Conservation (phyloP, 2,888 invertebrate species). For the Epirrita christyi region DNA sequence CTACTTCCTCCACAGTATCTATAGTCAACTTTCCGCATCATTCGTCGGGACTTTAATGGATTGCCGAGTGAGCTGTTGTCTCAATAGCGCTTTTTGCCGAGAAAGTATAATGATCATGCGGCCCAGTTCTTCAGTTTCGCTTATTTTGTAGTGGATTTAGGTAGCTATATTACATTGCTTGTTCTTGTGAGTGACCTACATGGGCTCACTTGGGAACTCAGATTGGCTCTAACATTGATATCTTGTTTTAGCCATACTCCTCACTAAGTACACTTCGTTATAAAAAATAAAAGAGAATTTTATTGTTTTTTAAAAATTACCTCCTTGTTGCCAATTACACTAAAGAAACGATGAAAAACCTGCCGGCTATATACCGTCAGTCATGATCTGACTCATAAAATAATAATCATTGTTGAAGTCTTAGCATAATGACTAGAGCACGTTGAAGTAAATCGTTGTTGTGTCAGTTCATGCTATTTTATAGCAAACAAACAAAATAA, state of each 20-base stretch:
- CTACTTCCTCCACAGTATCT: constrained; percentile 25
- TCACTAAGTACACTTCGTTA: no score
- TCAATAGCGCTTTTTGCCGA: constrained; percentile 67
- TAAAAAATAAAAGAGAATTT: no score
- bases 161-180: not conserved
- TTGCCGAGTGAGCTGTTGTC: constrained; percentile 70
- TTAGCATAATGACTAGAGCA: no score
- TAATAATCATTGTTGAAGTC: no score
- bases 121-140: constrained; percentile 48
- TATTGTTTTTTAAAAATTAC: no score
- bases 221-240: not conserved
- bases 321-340: no score
- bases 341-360: no score
- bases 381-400: no score
- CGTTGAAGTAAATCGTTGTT: not conserved
- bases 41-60: constrained; percentile 78
- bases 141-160: constrained; percentile 25
- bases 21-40: constrained; percentile 77
- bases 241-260: not conserved
- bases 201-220: not conserved
- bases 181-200: not conserved
- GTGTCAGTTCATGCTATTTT: constrained; percentile 3
- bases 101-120: constrained; percentile 58
- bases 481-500: constrained; percentile 16
- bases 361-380: no score